phyloP scores from a whole-genome alignment of 2,113 vertebrate genomes.

The Solea solea region DNA sequence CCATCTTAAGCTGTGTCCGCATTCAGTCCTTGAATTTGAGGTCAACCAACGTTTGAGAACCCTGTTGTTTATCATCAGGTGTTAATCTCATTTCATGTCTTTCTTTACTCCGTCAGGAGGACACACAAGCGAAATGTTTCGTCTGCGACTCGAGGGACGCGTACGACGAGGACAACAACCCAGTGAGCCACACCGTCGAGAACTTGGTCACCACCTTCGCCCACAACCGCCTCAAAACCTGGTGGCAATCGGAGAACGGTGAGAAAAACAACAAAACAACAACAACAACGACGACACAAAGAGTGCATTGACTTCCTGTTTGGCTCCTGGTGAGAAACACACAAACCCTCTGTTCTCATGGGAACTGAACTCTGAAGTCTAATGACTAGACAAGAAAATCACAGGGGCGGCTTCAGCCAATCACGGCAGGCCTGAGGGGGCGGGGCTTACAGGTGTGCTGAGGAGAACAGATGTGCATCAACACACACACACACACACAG shows the following conservation, averaged over 20 bases:
- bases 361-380: conserved; percentile 38
- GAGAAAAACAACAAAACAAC: conserved; percentile 30
- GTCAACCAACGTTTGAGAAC: too few relatives aligned
- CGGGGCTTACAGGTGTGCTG: conserved; percentile 53
- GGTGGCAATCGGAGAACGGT: conserved; percentile 99
- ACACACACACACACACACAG: conserved; percentile 51
- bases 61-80: too few relatives aligned
- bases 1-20: too few relatives aligned
- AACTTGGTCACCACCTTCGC: conserved; percentile 94
- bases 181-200: conserved; percentile 91
- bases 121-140: conserved; percentile 87
- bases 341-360: conserved; percentile 44
- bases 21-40: too few relatives aligned
- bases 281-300: conserved; percentile 1
- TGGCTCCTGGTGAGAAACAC: neutral
- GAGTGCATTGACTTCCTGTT: neutral
- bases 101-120: conserved; percentile 79
- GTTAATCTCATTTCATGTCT: too few relatives aligned
- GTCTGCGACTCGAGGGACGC: conserved; percentile 85
- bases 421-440: conserved; percentile 22
- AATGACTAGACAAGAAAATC: conserved; percentile 68
- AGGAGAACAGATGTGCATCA: conserved; percentile 67
- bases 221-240: conserved; percentile 93
- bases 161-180: conserved; percentile 82
- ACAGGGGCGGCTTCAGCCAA: conserved; percentile 51